These are phyloP conservation scores for Corapipo altera DNA, from an alignment of 2,113 vertebrate species.

Conservation along the genomic window DNA sequence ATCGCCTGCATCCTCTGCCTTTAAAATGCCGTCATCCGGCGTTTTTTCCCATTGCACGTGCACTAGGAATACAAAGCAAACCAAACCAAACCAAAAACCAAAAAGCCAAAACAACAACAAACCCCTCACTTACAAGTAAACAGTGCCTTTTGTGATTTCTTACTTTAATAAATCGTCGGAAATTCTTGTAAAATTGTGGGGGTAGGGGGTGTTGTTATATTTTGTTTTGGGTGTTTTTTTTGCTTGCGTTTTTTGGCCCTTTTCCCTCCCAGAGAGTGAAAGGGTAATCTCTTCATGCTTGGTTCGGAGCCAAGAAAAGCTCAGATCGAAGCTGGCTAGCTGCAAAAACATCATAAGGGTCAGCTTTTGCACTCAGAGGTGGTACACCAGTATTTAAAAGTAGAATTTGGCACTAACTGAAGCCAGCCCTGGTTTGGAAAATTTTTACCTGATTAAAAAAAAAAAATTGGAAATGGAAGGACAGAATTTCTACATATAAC, in stretches of 20 bases:
- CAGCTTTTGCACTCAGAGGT: neutral
- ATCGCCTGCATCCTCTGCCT: fast-evolving
- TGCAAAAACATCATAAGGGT: neutral
- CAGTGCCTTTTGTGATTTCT: too few relatives aligned
- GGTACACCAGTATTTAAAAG: neutral
- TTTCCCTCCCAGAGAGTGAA: neutral
- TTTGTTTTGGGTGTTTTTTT: neutral
- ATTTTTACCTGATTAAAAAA: neutral
- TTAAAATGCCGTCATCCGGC: fast-evolving
- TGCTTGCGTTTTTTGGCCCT: fast-evolving
- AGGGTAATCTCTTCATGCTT: neutral
- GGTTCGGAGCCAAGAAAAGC: neutral
- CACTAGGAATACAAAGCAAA: neutral
- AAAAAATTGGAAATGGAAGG: neutral
- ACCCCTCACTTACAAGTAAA: neutral
- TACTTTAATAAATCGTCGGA: neutral
- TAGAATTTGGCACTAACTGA: neutral
- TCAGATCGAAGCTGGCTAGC: fast-evolving
- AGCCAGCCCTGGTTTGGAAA: neutral
- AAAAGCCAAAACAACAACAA: neutral
- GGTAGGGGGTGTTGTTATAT: too few relatives aligned
- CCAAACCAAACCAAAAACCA: neutral
- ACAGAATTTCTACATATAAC: neutral
- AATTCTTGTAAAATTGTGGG: neutral
- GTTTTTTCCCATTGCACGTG: fast-evolving